Percentiles rank a stretch among this genome's conserved stretches.
Evolutionary conservation across 2,888 invertebrate genomes (phyloP).

Genomic region (Papilio demoleus): DNA sequence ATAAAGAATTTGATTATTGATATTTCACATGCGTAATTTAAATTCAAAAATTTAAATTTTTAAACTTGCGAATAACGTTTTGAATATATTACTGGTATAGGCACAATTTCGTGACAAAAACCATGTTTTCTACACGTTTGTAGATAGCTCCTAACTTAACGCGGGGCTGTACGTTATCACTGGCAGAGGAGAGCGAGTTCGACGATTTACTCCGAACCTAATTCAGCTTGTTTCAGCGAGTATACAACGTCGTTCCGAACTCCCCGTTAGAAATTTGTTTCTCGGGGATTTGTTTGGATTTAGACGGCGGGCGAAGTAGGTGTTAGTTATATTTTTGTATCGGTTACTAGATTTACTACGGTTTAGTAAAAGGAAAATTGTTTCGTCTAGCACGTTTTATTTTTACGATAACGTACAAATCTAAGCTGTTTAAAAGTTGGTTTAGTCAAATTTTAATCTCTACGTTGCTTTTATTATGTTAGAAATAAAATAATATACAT

Average conservation of each 20-base stretch:
- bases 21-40: no score
- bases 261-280: constrained; percentile 36
- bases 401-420: constrained; percentile 17
- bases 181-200: constrained; percentile 54
- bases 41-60: no score
- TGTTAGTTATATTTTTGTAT: constrained; percentile 37
- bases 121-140: neutral
- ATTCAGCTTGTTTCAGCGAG: constrained; percentile 51
- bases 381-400: constrained; percentile 15
- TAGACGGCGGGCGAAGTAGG: constrained; percentile 27
- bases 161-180: constrained; percentile 50
- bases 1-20: no score
- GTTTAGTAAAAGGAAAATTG: constrained; percentile 13
- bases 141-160: constrained; percentile 14
- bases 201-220: constrained; percentile 59
- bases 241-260: constrained; percentile 41
- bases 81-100: no score
- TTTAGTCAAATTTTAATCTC: no score
- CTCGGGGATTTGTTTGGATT: constrained; percentile 40
- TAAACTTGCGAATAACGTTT: no score
- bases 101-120: neutral
- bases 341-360: constrained; percentile 37
- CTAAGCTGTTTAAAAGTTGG: neutral
- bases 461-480: no score
- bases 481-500: no score